Evolutionary conservation across 64 coral and sea anemone genomes (phyloP), one percentile per base, ranked within the genome.

Genomic region (Dendronephthya gigantea): DNA sequence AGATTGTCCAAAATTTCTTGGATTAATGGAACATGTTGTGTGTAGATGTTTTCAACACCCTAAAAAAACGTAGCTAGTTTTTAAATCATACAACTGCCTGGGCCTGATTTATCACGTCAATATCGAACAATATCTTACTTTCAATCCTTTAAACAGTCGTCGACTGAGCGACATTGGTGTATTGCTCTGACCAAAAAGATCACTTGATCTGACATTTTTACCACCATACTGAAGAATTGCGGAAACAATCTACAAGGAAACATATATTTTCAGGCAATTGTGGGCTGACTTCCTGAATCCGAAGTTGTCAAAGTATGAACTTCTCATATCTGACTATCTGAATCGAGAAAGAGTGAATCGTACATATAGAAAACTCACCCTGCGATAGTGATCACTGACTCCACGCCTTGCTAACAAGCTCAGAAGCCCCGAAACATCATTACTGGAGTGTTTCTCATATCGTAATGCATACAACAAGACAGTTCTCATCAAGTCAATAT

Each of bases 21-120:
- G 0, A 98, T 40, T 52, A 98, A 56, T 30, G 95, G 92, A 25
- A 90, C 89, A 39, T 98, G 95, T 22, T 98, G 95, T 0, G 95
- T 98, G 70, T 98, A 98, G 35, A 98, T 98, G 39, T 98, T 98
- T 74, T 98, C 95, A 3, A 98, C 95, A 85, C 95, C 95, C 95
- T 98, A 58, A 39, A 86, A 86, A 48, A 39, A 50, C 48, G 7
- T 9, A 9, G 17, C 48, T 8, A 50, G 8, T 10, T 50, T 10
- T 17, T 50, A 50, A 8, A 52, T 22, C 50, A 52, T 52, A 52
- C 23, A 12, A 52, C 50, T n/a, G 23, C 50, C 1, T 52, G 23
- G 50, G 1, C 50, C 8, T 2, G 13, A 16, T 16, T 1, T 52
- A 52, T 16, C 13, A 52, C 50, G 13, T 12, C 50, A n/a, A n/a